Conservation (phyloP, 2,113 vertebrate species). For the Paramisgurnus dabryanus region DNA sequence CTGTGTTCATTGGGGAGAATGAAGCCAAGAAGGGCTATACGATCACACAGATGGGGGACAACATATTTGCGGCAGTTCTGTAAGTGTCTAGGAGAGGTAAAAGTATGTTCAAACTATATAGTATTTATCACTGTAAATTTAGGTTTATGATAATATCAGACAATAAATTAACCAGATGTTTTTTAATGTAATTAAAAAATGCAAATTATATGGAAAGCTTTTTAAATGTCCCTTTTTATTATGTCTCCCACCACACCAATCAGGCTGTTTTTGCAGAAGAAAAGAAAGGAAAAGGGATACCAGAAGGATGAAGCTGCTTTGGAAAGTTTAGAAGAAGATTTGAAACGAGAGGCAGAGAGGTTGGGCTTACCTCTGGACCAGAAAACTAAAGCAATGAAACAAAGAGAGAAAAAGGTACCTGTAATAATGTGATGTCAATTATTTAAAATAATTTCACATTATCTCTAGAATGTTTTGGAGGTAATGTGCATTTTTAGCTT, state of each 20-base stretch:
- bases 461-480: not conserved
- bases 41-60: slow-evolving; percentile 89
- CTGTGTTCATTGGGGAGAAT: slow-evolving; percentile 88
- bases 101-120: not conserved
- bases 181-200: not conserved
- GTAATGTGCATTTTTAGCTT: not conserved
- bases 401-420: slow-evolving; percentile 89
- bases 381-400: slow-evolving; percentile 87
- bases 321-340: slow-evolving; percentile 79
- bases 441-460: not conserved
- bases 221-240: not conserved
- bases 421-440: not conserved
- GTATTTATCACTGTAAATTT: too few species aligned
- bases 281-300: slow-evolving; percentile 78
- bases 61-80: slow-evolving; percentile 91
- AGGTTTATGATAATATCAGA: too few species aligned
- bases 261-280: slow-evolving; percentile 84
- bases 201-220: too few species aligned
- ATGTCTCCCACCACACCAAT: not conserved
- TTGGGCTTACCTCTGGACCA: slow-evolving; percentile 86
- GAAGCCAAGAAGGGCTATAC: slow-evolving; percentile 87
- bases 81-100: slow-evolving; percentile 71
- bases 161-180: too few species aligned
- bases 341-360: slow-evolving; percentile 78
- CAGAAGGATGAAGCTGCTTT: slow-evolving; percentile 74